A percentile compares a stretch with the other conserved stretches of the same genome.
These are phyloP conservation scores for Notoglanidium macrostoma DNA, from an alignment of 2,797 vertebrate genomes.

Conservation along the genomic window DNA sequence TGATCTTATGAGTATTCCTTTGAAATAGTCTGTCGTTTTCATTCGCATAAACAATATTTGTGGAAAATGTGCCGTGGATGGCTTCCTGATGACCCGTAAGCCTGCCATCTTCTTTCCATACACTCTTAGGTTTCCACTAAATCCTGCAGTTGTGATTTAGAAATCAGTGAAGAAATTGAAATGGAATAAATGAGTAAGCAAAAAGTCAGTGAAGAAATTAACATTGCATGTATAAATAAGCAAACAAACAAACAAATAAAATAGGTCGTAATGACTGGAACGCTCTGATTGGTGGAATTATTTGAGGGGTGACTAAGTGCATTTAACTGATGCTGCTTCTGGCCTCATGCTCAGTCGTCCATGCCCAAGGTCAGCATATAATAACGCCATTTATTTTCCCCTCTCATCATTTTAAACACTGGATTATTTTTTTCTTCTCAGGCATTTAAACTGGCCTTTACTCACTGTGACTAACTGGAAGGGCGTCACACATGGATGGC, in stretches of 20 bases:
- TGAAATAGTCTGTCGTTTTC: too few relatives aligned
- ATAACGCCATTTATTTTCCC: conserved; percentile 29
- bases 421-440: not conserved
- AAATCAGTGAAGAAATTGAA: not conserved
- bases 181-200: not conserved
- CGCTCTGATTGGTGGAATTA: not conserved
- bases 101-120: not conserved
- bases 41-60: not conserved
- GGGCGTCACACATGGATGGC: not conserved
- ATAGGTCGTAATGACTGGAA: not conserved
- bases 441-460: not conserved
- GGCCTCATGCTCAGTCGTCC: conserved; percentile 1
- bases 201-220: not conserved
- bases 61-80: not conserved
- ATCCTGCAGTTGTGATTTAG: not conserved
- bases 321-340: not conserved
- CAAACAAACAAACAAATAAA: not conserved
- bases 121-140: not conserved
- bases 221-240: not conserved
- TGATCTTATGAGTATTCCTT: too few relatives aligned
- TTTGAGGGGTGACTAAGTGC: not conserved
- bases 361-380: conserved; percentile 25
- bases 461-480: conserved; percentile 20
- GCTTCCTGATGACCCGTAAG: not conserved
- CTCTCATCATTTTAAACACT: conserved; percentile 19